Percentiles rank a stretch among this genome's conserved stretches.
Evolutionary conservation across 2,888 invertebrate species (phyloP).

Genomic region (Quadriops clusia): DNA sequence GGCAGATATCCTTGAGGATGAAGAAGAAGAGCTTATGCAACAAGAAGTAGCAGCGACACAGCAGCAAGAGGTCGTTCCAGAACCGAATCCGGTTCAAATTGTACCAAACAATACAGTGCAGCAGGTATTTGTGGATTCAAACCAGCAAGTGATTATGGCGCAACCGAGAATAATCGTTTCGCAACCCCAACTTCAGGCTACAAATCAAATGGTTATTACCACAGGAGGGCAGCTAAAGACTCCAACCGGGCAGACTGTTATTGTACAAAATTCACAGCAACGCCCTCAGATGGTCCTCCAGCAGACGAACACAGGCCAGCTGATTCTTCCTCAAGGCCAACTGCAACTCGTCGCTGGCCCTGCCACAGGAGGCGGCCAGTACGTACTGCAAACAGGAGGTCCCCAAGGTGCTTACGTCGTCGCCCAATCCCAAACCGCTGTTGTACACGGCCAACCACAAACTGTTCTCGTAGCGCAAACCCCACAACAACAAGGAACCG

Average conservation of each 20-base stretch:
- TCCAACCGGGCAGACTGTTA: slow-evolving; percentile 31
- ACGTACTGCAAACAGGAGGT: slow-evolving; percentile 39
- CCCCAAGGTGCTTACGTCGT: slow-evolving; percentile 52
- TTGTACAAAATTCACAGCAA: slow-evolving; percentile 33
- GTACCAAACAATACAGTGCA: slow-evolving; percentile 16
- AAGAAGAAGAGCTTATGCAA: slow-evolving; percentile 45
- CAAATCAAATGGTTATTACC: slow-evolving; percentile 24
- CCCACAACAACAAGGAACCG: slow-evolving; percentile 51
- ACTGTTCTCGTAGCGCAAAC: slow-evolving; percentile 56
- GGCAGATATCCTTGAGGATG: slow-evolving; percentile 73
- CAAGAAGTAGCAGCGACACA: slow-evolving; percentile 19
- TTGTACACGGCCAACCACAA: slow-evolving; percentile 48
- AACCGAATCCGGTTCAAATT: slow-evolving; percentile 18
- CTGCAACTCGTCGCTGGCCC: slow-evolving; percentile 38
- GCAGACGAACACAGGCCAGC: slow-evolving; percentile 29
- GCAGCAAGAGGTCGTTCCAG: slow-evolving; percentile 9
- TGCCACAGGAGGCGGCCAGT: slow-evolving; percentile 37
- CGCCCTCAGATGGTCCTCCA: slow-evolving; percentile 30
- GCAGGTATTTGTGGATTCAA: slow-evolving; percentile 33
- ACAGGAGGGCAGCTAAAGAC: slow-evolving; percentile 31
- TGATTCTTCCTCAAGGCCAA: slow-evolving; percentile 31
- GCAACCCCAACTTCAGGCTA: slow-evolving; percentile 24
- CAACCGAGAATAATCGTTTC: slow-evolving; percentile 43
- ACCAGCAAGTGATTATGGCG: slow-evolving; percentile 32
- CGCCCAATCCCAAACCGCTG: slow-evolving; percentile 50